These are phyloP conservation scores for Orchesella cincta DNA, from an alignment of 1,140 invertebrate species.

Conservation along the genomic window DNA sequence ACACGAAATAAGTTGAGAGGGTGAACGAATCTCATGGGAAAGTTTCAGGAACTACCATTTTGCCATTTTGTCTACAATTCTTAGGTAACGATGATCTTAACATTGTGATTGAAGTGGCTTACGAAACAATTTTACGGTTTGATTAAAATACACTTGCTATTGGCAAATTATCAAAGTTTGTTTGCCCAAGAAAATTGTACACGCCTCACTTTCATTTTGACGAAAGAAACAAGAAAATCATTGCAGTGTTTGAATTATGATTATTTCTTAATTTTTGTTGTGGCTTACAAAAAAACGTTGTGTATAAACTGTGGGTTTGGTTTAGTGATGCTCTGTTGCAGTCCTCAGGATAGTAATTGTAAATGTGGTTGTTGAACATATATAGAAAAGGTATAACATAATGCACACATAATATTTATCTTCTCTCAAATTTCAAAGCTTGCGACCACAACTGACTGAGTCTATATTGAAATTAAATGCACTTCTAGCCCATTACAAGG, in stretches of 20 bases:
- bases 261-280: neutral
- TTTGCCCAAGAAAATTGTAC: neutral
- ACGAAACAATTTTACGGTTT: no score
- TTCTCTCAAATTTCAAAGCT: no score
- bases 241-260: neutral
- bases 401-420: no score
- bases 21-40: constrained; percentile 23
- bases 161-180: neutral
- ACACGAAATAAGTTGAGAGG: neutral
- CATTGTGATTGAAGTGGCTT: neutral
- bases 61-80: neutral
- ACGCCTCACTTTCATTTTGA: neutral
- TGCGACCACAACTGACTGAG: no score
- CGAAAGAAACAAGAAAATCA: neutral
- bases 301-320: neutral
- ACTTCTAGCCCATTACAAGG: no score
- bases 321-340: neutral
- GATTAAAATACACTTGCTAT: no score
- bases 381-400: no score
- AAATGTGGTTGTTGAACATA: no score
- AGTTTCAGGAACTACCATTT: constrained; percentile 3
- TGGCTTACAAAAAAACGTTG: neutral
- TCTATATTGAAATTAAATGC: no score
- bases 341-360: no score
- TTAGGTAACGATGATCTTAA: neutral